Conservation (phyloP, 2,797 vertebrate genomes). For the Zonotrichia albicollis region DNA sequence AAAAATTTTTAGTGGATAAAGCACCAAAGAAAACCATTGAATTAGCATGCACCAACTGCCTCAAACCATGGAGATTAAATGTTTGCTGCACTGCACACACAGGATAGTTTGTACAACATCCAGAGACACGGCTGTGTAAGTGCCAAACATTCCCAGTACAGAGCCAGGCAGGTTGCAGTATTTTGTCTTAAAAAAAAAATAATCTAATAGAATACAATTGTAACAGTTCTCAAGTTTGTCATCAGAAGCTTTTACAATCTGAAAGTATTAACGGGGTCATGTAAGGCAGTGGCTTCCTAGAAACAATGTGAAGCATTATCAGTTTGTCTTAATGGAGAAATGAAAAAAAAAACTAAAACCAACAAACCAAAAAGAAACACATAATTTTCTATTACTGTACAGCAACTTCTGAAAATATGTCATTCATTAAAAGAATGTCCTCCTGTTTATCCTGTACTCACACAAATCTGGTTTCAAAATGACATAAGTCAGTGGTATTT, state of each 20-base stretch:
- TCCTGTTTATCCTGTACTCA: neutral
- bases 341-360: neutral
- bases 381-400: neutral
- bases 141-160: neutral
- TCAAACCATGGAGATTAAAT: neutral
- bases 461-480: neutral
- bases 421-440: neutral
- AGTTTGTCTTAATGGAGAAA: neutral
- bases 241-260: neutral
- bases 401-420: neutral
- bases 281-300: neutral
- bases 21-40: neutral
- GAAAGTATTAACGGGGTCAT: neutral
- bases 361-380: neutral
- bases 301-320: neutral
- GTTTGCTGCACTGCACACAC: neutral
- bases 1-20: conserved; percentile 1
- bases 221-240: neutral
- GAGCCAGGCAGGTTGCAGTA: neutral
- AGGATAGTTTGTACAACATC: neutral
- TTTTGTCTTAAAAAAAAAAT: neutral
- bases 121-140: neutral
- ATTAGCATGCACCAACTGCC: neutral
- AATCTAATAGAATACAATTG: neutral
- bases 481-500: neutral